A percentile compares a stretch with the other conserved stretches of the same genome.
Evolutionary conservation across 2,797 vertebrate species (phyloP).

Genomic region (Chelonia mydas): DNA sequence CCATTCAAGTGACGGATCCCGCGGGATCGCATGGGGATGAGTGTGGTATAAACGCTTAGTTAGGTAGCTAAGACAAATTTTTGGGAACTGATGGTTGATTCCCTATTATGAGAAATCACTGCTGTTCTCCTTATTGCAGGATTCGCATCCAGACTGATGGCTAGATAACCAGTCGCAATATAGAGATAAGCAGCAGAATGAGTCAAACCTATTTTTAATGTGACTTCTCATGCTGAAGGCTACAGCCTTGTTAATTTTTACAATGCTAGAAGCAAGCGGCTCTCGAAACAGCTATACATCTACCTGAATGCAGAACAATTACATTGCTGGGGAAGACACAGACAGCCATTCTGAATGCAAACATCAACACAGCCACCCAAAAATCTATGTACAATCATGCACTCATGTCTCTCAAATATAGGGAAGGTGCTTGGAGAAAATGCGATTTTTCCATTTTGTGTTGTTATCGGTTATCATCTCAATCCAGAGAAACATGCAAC

Average conservation of each 20-base stretch:
- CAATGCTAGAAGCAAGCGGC: background rate
- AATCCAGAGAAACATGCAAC: background rate
- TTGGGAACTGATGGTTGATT: background rate
- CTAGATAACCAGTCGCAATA: background rate
- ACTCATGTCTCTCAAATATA: background rate
- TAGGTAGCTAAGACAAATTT: background rate
- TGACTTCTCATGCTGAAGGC: background rate
- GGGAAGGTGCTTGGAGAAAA: conserved; percentile 1
- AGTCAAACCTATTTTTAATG: background rate
- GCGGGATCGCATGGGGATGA: background rate
- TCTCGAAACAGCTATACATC: background rate
- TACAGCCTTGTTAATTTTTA: background rate
- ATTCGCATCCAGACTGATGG: background rate
- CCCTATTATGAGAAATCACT: background rate
- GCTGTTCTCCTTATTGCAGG: background rate
- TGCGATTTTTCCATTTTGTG: background rate
- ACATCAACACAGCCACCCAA: background rate
- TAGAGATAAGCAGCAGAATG: background rate
- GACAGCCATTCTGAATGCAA: background rate
- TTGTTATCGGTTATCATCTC: background rate
- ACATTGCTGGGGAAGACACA: background rate
- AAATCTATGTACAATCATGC: background rate
- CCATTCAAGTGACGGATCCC: background rate
- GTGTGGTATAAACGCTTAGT: background rate
- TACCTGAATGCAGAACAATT: background rate